Base-by-base conservation (phyloP, 2,113 vertebrate species). In the Orthonyx spaldingii region DNA sequence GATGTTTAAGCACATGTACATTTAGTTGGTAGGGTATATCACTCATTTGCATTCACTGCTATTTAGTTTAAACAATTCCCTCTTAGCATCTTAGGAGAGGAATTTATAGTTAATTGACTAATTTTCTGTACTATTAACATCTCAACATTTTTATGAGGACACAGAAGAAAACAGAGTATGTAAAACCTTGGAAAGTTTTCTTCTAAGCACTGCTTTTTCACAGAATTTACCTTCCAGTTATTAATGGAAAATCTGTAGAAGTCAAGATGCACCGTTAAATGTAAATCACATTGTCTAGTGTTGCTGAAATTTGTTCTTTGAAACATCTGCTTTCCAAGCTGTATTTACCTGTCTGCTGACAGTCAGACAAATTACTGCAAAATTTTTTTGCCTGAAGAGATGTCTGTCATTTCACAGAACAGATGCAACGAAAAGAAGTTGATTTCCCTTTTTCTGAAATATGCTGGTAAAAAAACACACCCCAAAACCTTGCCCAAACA, bases 271-370 rank as follows among this genome's bases (percentile, higher is more conserved):
- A 81, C 71, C 77, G 39, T 93, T 94, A 89, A 84, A 90, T 71
- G 79, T 94, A 52, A 94, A 96, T 71, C 80, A 90, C 52, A 86
- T 88, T 92, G 71, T 63, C 82, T 92, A 86, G 30, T 87, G 80
- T 85, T 91, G 59, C 56, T 96, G 95, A 93, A 85, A 87, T 87
- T 63, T 87, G 10, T 77, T 74, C 50, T 56, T 90, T 93, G 64
- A 97, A 97, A 94, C 71, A 96, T 87, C 85, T 96, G 87, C 82
- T 96, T 93, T 97, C 90, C 79, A 93, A 92, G 83, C 19, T 94
- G 93, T 94, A 94, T 96, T 87, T 96, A 97, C 84, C 59, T 97
- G 63, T 56, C 49, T 81, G 32, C 57, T 88, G 95, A 93, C 44
- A 97, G 59, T 57, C 72, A 96, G 61, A 92, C 14, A 97, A 96